Evolutionary conservation across 1,140 invertebrate genomes (phyloP).

Genomic region (Drosophila bipectinata): DNA sequence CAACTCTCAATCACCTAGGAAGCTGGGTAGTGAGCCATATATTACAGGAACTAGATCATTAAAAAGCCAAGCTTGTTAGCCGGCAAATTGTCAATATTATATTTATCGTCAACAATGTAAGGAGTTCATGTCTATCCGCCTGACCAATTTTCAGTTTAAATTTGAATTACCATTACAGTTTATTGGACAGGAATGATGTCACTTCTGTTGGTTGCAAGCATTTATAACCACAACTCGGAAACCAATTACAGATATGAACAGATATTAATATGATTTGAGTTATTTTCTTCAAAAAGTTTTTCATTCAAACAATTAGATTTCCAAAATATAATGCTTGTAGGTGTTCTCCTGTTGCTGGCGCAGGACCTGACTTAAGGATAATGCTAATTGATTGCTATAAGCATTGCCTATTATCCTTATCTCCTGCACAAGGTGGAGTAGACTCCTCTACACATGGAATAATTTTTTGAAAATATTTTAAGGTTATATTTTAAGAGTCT

Average conservation of each 20-base stretch:
- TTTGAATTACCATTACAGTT: neutral
- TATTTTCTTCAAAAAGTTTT: neutral
- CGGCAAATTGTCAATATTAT: neutral
- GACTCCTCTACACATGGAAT: constrained; percentile 3
- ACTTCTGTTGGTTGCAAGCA: neutral
- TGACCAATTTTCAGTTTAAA: neutral
- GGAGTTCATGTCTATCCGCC: neutral
- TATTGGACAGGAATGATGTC: neutral
- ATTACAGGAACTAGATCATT: too few species aligned
- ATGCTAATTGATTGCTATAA: constrained; percentile 51
- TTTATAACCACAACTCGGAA: neutral
- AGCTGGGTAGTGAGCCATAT: neutral
- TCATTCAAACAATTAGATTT: neutral
- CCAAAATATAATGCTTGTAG: neutral
- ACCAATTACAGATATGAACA: neutral
- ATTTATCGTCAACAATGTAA: neutral
- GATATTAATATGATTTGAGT: neutral
- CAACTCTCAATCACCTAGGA: neutral
- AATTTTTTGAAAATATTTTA: neutral
- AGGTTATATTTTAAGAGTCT: neutral
- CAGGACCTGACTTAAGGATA: constrained; percentile 6
- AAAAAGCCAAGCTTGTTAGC: too few species aligned
- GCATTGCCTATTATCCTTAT: constrained; percentile 26
- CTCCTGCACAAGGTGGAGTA: constrained; percentile 22
- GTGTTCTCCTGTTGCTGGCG: neutral